Evolutionary conservation across 2,888 invertebrate species (phyloP).

Genomic region (Meliscaeva auricollis): DNA sequence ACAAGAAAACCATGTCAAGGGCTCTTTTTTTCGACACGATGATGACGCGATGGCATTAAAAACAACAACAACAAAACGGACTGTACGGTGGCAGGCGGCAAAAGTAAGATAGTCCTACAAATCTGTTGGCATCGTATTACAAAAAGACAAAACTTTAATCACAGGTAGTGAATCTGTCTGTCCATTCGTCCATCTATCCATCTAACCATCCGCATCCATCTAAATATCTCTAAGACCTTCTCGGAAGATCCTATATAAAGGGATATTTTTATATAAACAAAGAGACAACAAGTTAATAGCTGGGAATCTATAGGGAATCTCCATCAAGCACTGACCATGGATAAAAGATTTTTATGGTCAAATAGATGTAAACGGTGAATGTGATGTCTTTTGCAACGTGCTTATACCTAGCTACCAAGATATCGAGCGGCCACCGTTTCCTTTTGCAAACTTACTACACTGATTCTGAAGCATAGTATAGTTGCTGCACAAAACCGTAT

Average conservation of each 20-base stretch:
- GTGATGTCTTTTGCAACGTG: constrained; percentile 16
- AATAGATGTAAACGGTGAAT: constrained; percentile 71
- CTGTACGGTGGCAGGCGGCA: no score
- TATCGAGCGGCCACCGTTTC: constrained; percentile 43
- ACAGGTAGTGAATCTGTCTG: constrained; percentile 59
- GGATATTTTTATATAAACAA: constrained; percentile 11
- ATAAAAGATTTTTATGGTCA: constrained; percentile 68
- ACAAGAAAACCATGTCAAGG: constrained; percentile 74
- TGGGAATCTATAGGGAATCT: constrained; percentile 69
- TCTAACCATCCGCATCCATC: constrained; percentile 46
- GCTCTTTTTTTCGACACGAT: constrained; percentile 43
- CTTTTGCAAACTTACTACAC: constrained; percentile 7
- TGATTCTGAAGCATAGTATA: constrained; percentile 6
- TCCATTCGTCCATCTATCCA: constrained; percentile 53
- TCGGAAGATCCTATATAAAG: constrained; percentile 11
- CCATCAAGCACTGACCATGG: constrained; percentile 59
- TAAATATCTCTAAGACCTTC: constrained; percentile 34
- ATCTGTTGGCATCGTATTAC: constrained; percentile 58
- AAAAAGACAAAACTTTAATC: constrained; percentile 19
- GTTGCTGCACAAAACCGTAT: constrained; percentile 23
- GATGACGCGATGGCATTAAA: no score
- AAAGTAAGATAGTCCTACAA: constrained; percentile 11
- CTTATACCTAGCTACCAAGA: constrained; percentile 5
- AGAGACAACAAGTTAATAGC: constrained; percentile 71
- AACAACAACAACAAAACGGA: neutral